Evolutionary conservation across 2,113 vertebrate species (phyloP).

Genomic region (Danionella cerebrum): DNA sequence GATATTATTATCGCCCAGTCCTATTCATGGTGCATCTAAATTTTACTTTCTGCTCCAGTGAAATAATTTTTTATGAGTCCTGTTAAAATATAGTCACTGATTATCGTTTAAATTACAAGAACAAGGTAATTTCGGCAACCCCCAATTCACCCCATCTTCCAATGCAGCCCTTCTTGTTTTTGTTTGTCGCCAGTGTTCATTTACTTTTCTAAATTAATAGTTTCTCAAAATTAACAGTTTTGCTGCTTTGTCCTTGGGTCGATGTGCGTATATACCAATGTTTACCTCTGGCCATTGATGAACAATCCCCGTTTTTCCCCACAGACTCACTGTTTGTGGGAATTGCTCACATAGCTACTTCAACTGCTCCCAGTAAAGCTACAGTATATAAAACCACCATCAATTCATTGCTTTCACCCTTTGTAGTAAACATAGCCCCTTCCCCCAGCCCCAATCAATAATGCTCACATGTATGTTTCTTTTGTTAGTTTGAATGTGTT

Average conservation of each 20-base stretch:
- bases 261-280: constrained; percentile 2
- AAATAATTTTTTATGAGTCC: too few species aligned
- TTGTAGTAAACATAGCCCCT: constrained; percentile 18
- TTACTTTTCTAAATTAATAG: neutral
- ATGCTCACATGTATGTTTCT: constrained; percentile 1
- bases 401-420: constrained; percentile 4
- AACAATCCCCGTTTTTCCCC: constrained; percentile 16
- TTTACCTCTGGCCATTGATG: constrained; percentile 12
- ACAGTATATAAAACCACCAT: constrained; percentile 35
- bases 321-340: constrained; percentile 22
- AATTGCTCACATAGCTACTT: constrained; percentile 24
- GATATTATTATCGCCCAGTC: too few species aligned
- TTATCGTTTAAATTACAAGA: too few species aligned
- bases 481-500: constrained; percentile 13
- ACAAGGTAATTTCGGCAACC: neutral
- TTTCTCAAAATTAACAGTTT: constrained; percentile 27
- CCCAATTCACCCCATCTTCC: neutral
- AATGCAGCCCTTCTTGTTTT: neutral
- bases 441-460: constrained; percentile 19
- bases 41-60: too few species aligned
- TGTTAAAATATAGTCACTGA: too few species aligned
- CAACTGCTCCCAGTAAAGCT: constrained; percentile 28
- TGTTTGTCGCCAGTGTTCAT: neutral
- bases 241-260: constrained; percentile 2
- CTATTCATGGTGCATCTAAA: too few species aligned